These are phyloP conservation scores for Brachylomia viminalis DNA, from an alignment of 2,888 invertebrate genomes.

Conservation along the genomic window DNA sequence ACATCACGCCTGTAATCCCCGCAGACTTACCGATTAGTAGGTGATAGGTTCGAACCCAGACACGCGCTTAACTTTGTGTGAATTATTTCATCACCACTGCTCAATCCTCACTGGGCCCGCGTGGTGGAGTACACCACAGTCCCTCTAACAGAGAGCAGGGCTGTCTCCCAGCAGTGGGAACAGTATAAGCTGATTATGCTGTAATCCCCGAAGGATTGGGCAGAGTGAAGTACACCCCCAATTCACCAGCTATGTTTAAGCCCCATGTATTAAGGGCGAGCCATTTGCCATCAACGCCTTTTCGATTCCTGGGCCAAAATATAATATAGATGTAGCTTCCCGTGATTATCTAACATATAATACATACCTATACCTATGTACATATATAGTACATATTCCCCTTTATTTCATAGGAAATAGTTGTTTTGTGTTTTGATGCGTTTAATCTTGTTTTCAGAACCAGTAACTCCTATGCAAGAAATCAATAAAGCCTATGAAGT, in stretches of 20 bases:
- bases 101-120: too few species aligned
- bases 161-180: too few species aligned
- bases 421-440: background rate
- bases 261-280: background rate
- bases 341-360: background rate
- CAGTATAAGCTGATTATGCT: too few species aligned
- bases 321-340: background rate
- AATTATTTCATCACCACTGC: too few species aligned
- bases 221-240: background rate
- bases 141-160: too few species aligned
- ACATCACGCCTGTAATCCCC: background rate
- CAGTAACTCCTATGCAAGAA: conserved; percentile 76
- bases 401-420: background rate
- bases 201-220: background rate
- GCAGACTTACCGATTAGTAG: too few species aligned
- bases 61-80: too few species aligned
- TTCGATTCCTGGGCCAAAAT: background rate
- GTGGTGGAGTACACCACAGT: too few species aligned
- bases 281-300: background rate
- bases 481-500: conserved; percentile 77
- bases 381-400: background rate
- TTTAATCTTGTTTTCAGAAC: conserved; percentile 51
- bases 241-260: too few species aligned
- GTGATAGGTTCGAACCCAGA: too few species aligned
- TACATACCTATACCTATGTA: too few species aligned